Evolutionary conservation across 1,140 invertebrate species (phyloP).

Genomic region (Pachyrhynchus sulphureomaculatus): DNA sequence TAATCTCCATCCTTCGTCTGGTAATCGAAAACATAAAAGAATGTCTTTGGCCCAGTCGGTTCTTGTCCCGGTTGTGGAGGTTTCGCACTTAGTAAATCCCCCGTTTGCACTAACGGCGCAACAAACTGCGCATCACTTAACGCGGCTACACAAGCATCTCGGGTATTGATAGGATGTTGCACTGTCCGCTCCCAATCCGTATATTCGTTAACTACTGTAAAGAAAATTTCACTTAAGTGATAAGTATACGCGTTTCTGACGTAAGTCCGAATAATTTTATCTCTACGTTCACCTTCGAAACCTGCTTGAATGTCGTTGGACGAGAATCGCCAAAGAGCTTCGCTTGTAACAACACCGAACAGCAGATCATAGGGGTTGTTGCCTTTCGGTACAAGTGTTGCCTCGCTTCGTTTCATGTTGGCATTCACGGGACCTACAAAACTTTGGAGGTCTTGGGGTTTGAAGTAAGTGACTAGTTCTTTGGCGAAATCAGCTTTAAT

Average conservation of each 20-base stretch:
- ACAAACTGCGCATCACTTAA: constrained; percentile 91
- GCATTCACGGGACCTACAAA: constrained; percentile 61
- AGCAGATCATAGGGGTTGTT: constrained; percentile 71
- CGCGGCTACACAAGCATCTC: constrained; percentile 89
- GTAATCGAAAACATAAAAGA: constrained; percentile 93
- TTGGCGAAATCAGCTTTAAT: constrained; percentile 78
- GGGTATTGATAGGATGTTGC: constrained; percentile 86
- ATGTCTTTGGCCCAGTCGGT: constrained; percentile 65
- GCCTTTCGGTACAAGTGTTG: constrained; percentile 48
- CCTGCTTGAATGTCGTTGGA: constrained; percentile 82
- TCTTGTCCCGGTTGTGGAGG: constrained; percentile 54
- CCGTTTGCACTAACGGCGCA: constrained; percentile 80
- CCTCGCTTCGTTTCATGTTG: constrained; percentile 62
- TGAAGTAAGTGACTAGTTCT: constrained; percentile 69
- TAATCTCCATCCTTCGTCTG: constrained; percentile 90
- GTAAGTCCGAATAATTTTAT: constrained; percentile 90
- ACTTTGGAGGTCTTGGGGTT: constrained; percentile 66
- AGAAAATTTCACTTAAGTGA: constrained; percentile 95
- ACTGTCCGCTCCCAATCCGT: constrained; percentile 94
- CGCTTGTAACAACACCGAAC: constrained; percentile 82
- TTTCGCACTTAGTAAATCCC: constrained; percentile 69
- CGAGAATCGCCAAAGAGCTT: constrained; percentile 80
- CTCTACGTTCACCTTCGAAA: constrained; percentile 85
- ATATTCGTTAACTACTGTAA: constrained; percentile 95
- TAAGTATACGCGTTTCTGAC: constrained; percentile 91